A percentile compares a stretch with the other conserved stretches of the same genome.
phyloP scores from a whole-genome alignment of 2,797 vertebrate genomes.

The Xyrichtys novacula region DNA sequence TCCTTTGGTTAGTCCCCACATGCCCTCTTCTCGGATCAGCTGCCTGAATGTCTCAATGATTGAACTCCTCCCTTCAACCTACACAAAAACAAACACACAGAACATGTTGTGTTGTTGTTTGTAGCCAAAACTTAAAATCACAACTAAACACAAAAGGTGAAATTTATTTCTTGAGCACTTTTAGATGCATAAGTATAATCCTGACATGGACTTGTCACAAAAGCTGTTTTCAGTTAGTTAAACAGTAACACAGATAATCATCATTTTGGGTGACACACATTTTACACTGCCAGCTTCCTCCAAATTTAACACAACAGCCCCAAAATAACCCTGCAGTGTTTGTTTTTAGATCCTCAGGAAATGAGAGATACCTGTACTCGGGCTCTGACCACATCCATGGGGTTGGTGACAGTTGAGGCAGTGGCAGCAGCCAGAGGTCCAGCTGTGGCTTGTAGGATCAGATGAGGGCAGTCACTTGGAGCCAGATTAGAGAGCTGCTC shows the following conservation, averaged over 20 bases:
- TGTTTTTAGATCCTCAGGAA: not conserved
- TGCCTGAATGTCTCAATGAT: slow-evolving; percentile 93
- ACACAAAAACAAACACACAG: slow-evolving; percentile 15
- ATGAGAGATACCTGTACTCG: slow-evolving; percentile 91
- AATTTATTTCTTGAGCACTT: too few relatives aligned
- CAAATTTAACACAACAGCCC: not conserved
- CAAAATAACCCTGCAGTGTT: not conserved
- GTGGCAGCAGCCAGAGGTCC: slow-evolving; percentile 96
- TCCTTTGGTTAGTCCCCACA: slow-evolving; percentile 97
- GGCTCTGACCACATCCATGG: slow-evolving; percentile 96
- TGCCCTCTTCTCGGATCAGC: slow-evolving; percentile 93
- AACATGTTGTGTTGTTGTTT: not conserved
- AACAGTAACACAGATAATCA: too few relatives aligned
- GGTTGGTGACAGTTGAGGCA: slow-evolving; percentile 96
- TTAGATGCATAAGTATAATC: too few relatives aligned
- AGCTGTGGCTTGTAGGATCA: slow-evolving; percentile 93
- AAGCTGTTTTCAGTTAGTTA: too few relatives aligned
- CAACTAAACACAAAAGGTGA: not conserved
- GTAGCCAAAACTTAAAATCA: slow-evolving; percentile 2
- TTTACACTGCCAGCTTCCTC: too few relatives aligned
- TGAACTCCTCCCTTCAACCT: slow-evolving; percentile 96
- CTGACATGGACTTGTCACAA: too few relatives aligned
- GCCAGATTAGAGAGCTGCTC: slow-evolving; percentile 94
- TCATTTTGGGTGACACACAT: too few relatives aligned
- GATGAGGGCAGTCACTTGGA: slow-evolving; percentile 94